These are phyloP conservation scores for Anneissia japonica DNA, from an alignment of 35 echinoderm and acorn worm genomes.

Conservation along the genomic window DNA sequence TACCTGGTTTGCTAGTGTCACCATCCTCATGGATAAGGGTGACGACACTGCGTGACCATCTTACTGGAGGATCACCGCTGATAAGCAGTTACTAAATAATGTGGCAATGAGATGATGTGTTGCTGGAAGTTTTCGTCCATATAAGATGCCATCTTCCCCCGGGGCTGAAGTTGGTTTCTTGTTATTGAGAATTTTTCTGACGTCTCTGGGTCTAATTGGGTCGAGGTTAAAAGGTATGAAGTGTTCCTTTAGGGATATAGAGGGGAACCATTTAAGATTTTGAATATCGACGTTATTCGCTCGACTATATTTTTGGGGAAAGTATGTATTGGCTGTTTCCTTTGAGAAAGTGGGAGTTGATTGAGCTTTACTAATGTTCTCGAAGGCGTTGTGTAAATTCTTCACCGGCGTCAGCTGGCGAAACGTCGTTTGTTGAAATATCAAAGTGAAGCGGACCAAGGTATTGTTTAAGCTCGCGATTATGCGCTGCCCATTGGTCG, in stretches of 20 bases:
- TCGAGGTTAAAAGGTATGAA: slow-evolving; percentile 32
- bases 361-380: slow-evolving; percentile 8
- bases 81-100: slow-evolving; percentile 18
- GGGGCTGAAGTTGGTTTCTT: slow-evolving; percentile 25
- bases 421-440: too few relatives aligned
- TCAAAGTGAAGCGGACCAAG: too few relatives aligned
- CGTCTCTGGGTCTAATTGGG: slow-evolving; percentile 21
- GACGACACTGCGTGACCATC: slow-evolving; percentile 15
- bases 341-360: slow-evolving; percentile 16
- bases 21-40: slow-evolving; percentile 20
- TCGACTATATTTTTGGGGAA: not conserved
- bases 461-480: too few relatives aligned
- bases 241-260: too few relatives aligned
- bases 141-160: slow-evolving; percentile 31
- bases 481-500: too few relatives aligned
- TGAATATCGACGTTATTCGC: too few relatives aligned
- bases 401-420: too few relatives aligned
- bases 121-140: slow-evolving; percentile 23
- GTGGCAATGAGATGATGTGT: slow-evolving; percentile 25
- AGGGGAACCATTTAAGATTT: too few relatives aligned
- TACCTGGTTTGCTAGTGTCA: not conserved
- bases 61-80: not conserved
- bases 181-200: slow-evolving; percentile 15
- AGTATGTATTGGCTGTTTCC: not conserved
- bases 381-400: too few relatives aligned